Base-by-base conservation (phyloP, 2,888 invertebrate genomes). In the Erannis defoliaria region DNA sequence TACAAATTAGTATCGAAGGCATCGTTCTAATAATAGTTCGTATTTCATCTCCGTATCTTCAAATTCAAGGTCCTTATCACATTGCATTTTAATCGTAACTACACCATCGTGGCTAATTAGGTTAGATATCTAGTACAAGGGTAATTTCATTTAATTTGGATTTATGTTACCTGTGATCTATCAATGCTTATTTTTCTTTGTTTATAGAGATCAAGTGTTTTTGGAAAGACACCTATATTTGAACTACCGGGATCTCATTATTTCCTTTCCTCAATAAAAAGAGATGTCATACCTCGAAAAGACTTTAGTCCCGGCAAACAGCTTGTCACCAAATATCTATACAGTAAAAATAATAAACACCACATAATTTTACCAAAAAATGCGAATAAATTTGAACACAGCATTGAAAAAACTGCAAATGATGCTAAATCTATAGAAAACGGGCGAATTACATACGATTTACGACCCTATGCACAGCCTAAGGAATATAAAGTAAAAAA, bases 281-380 rank as follows among this genome's bases (percentile, higher is more conserved):
- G 14, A 56, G 81, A 84, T 40, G 84, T 88, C 0, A 40, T 59
- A 10, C 80, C 86, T 5, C 75, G 86, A 67, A 87, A 76, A 77
- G 82, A 88, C 33, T 88, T 86, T 56, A 72, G 80, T 1, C 73
- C 74, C 4, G 68, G 76, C 0, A 75, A 82, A 71, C 76, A 78
- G 51, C 75, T 86, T 9, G 81, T 82, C 0, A 68, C 75, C 14
- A 76, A 71, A 18, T 88, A 88, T 65, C 60, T 86, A 38, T 73
- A 60, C 64, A 75, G 66, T 57, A 67, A 57, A 55, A 64, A 55
- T 14, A 55, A 23, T 9, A n/a, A n/a, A n/a, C n/a, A n/a, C n/a
- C n/a, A n/a, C n/a, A 46, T 59, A 16, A 21, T 45, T 10, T 21
- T 46, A 19, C 53, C 58, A 3, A 55, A 31, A 31, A 16, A 53